These are phyloP conservation scores for Drosophila auraria DNA, from an alignment of 1,140 invertebrate species.

Conservation along the genomic window DNA sequence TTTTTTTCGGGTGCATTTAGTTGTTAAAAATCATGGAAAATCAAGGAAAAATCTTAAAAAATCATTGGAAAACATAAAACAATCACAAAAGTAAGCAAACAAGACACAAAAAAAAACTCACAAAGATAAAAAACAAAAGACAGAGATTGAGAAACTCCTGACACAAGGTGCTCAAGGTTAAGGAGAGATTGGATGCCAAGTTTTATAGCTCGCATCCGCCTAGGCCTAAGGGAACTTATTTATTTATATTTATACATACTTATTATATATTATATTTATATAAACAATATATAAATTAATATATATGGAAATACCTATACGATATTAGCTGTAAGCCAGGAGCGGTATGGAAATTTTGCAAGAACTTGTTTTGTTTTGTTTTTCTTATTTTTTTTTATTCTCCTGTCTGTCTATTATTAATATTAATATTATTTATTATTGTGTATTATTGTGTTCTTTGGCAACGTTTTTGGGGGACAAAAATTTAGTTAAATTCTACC, in stretches of 20 bases:
- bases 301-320: slow-evolving; percentile 29
- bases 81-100: slow-evolving; percentile 15
- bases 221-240: slow-evolving; percentile 54
- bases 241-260: slow-evolving; percentile 33
- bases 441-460: slow-evolving; percentile 23
- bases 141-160: slow-evolving; percentile 25
- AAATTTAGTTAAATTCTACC: slow-evolving; percentile 41
- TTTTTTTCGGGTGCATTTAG: slow-evolving; percentile 69
- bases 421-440: neutral
- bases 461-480: slow-evolving; percentile 24
- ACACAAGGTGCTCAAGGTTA: slow-evolving; percentile 22
- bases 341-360: slow-evolving; percentile 28
- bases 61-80: slow-evolving; percentile 6
- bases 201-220: slow-evolving; percentile 12
- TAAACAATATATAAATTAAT: slow-evolving; percentile 13
- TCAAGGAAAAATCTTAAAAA: slow-evolving; percentile 8
- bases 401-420: neutral
- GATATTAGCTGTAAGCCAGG: slow-evolving; percentile 40
- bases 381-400: slow-evolving; percentile 19
- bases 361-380: slow-evolving; percentile 36
- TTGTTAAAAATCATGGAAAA: slow-evolving; percentile 47
- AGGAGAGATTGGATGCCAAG: slow-evolving; percentile 18
- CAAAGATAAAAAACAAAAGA: slow-evolving; percentile 11
- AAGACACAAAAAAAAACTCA: slow-evolving; percentile 22
- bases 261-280: slow-evolving; percentile 8